These are phyloP conservation scores for Nemapogon koenigi DNA, from an alignment of 2,888 invertebrate species.

Conservation along the genomic window DNA sequence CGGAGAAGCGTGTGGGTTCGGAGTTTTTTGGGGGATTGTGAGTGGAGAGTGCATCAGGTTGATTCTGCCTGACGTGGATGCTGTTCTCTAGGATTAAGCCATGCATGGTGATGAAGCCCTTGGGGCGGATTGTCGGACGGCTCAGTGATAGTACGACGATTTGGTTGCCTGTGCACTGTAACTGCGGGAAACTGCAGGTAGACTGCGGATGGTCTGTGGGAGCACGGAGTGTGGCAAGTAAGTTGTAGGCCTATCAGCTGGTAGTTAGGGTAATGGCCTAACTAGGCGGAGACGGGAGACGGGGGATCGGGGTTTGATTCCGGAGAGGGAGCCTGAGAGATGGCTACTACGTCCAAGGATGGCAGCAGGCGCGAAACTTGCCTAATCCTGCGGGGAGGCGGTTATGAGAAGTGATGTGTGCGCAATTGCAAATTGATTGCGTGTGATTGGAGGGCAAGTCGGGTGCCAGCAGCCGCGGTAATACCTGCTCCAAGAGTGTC, in stretches of 20 bases:
- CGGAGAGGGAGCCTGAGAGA: constrained; percentile 75
- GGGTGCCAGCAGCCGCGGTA: constrained; percentile 74
- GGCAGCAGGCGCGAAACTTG: constrained; percentile 72
- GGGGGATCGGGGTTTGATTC: constrained; percentile 78
- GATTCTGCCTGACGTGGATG: constrained; percentile 70
- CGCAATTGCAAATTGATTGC: constrained; percentile 64
- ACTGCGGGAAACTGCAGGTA: constrained; percentile 69
- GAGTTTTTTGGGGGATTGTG: no score
- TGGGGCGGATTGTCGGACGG: constrained; percentile 66
- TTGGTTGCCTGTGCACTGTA: constrained; percentile 53
- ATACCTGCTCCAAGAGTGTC: constrained; percentile 74
- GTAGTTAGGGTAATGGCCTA: constrained; percentile 71
- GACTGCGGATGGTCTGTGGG: constrained; percentile 73
- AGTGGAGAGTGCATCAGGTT: no score
- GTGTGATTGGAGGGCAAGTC: constrained; percentile 72
- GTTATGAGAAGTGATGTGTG: constrained; percentile 72
- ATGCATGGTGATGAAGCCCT: constrained; percentile 68
- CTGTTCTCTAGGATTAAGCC: constrained; percentile 73
- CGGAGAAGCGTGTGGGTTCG: no score
- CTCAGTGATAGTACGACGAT: constrained; percentile 68
- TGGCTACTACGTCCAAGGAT: constrained; percentile 75
- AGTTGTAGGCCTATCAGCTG: constrained; percentile 44
- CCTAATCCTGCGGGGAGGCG: constrained; percentile 41
- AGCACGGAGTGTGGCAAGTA: constrained; percentile 35
- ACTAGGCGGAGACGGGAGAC: constrained; percentile 75